phyloP scores from a whole-genome alignment of 2,113 vertebrate species.

The Chaetorhynchus papuensis region DNA sequence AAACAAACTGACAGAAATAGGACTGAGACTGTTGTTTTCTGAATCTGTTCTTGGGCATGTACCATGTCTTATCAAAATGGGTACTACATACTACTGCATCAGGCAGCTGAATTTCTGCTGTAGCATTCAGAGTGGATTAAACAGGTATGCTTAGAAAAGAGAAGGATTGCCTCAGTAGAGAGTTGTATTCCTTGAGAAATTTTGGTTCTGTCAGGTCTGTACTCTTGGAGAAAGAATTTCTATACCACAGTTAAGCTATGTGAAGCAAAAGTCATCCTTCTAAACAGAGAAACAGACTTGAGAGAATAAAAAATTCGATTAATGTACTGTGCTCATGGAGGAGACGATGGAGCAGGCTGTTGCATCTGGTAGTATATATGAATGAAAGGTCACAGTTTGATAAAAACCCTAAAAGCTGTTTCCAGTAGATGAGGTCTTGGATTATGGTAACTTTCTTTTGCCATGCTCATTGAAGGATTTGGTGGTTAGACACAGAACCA shows the following conservation, averaged over 20 bases:
- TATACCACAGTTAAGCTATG: background rate
- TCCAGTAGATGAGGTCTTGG: background rate
- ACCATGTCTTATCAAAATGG: background rate
- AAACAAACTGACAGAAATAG: background rate
- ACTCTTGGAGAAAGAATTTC: background rate
- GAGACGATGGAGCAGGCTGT: fast-evolving
- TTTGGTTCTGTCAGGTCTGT: background rate
- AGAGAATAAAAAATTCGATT: background rate
- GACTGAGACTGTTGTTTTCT: background rate
- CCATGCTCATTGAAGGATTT: background rate
- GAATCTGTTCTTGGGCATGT: background rate
- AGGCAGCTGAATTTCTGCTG: background rate
- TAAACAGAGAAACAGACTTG: background rate
- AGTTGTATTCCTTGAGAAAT: background rate
- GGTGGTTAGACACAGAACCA: background rate
- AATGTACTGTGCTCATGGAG: background rate
- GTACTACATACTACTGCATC: background rate
- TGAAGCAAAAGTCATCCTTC: background rate
- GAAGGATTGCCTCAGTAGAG: background rate
- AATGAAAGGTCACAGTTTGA: background rate
- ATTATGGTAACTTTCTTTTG: background rate
- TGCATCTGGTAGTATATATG: no score
- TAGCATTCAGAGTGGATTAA: background rate
- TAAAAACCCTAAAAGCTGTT: background rate
- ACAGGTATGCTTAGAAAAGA: background rate